These are phyloP conservation scores for Pseudorhiza aurosa DNA, from an alignment of 30 jellyfish, hydroid and myxozoan species.

Conservation along the genomic window DNA sequence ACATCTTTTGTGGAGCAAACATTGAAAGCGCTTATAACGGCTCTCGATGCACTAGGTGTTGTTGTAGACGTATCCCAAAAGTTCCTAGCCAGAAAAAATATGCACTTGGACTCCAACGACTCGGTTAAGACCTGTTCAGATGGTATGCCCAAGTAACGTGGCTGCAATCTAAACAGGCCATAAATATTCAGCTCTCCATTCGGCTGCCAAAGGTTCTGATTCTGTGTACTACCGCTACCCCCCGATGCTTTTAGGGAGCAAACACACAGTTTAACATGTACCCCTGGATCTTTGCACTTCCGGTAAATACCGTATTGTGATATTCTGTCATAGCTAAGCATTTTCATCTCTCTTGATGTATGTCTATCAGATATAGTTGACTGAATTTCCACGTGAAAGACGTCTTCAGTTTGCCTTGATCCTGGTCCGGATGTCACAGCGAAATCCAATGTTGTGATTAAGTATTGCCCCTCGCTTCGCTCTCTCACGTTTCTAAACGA, in stretches of 20 bases:
- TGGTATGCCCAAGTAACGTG: conserved; percentile 1
- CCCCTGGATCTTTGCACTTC: conserved; percentile 75
- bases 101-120: conserved; percentile 3
- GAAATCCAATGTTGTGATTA: conserved; percentile 74
- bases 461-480: conserved; percentile 58
- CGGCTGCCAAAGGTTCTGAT: neutral
- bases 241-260: conserved; percentile 57
- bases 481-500: conserved; percentile 70
- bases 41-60: neutral
- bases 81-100: neutral
- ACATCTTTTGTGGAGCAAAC: neutral
- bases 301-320: conserved; percentile 86
- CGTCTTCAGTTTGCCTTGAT: conserved; percentile 62
- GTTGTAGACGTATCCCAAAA: neutral
- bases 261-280: conserved; percentile 72
- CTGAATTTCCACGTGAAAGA: conserved; percentile 69
- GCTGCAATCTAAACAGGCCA: neutral
- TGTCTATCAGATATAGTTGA: conserved; percentile 30
- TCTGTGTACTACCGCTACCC: neutral
- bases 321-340: conserved; percentile 74
- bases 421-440: conserved; percentile 66
- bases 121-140: neutral
- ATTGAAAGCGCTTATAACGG: conserved; percentile 31
- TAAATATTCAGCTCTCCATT: neutral
- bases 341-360: conserved; percentile 38